These are phyloP conservation scores for Arvicanthis niloticus DNA, from an alignment of 2,113 vertebrate genomes.

Conservation along the genomic window DNA sequence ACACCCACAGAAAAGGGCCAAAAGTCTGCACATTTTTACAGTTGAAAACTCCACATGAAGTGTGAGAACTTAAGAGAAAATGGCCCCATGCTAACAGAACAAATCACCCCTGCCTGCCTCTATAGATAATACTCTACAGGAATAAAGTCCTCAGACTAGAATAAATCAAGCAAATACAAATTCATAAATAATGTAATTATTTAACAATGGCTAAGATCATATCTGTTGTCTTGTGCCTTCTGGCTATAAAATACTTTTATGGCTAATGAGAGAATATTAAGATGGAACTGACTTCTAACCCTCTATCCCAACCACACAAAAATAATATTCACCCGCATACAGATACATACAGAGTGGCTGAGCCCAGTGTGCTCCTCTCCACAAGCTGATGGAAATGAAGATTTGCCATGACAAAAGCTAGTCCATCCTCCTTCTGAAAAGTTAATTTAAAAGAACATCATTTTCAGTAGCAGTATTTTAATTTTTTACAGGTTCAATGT, in stretches of 20 bases:
- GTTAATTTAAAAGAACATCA: constrained; percentile 76
- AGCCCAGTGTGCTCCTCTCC: constrained; percentile 92
- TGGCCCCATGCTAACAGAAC: fast-evolving
- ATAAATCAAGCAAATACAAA: neutral
- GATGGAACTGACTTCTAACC: neutral
- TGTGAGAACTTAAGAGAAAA: no score
- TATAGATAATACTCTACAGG: neutral
- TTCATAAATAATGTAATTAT: neutral
- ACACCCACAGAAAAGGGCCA: neutral
- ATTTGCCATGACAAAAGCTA: constrained; percentile 92
- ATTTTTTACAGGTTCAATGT: constrained; percentile 61
- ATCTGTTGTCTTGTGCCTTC: neutral
- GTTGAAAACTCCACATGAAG: neutral
- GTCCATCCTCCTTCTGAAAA: constrained; percentile 88
- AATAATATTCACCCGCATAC: neutral
- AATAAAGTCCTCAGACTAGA: neutral
- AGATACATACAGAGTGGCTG: constrained; percentile 88
- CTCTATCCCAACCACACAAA: neutral
- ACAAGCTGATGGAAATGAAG: constrained; percentile 93
- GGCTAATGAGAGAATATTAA: neutral
- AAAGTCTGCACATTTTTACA: neutral
- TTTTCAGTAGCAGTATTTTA: constrained; percentile 73
- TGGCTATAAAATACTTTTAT: neutral
- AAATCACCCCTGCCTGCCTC: neutral
- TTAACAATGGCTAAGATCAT: neutral